Evolutionary conservation across 2,113 vertebrate genomes (phyloP), one percentile per base, ranked within the genome.

Genomic region (Spea bombifrons): DNA sequence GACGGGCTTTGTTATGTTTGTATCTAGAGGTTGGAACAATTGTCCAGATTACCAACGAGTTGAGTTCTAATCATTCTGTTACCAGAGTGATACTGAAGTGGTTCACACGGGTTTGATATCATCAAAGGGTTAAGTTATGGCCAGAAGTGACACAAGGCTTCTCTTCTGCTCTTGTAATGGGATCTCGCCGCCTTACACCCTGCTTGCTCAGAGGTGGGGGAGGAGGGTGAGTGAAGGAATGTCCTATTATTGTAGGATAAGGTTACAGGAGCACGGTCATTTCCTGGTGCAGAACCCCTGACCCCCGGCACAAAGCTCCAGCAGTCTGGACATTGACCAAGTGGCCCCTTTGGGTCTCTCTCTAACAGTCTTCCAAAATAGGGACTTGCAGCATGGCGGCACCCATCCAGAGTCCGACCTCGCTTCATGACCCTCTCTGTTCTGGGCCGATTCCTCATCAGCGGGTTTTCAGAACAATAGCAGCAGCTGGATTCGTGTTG

Each of bases 191-290:
- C 59, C 13, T 30, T 30, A 30, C 45, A 55, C 45, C 73, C 57
- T 17, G 4, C 13, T 66, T 17, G 45, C 15, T 57, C 44, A 70
- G 45, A 64, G 15, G 30, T 53, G 66, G 57, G 75, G 75, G 61
- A 61, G 67, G 67, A 15, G 47, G 47, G 67, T 43, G 5, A 49
- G 75, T 52, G 46, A 50, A 71, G 67, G 75, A 78, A 78, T 71
- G 75, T 15, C 7, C 5, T 78, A 71, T 78, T 78, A 78, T 71
- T 78, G 55, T 78, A 61, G 75, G 75, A 45, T 78, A 78, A 71
- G 59, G 67, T 71, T 78, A 50, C 75, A 50, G 67, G 67, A 70
- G 75, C 67, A 66, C 45, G 75, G 75, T 78, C 75, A 78, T 78
- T 78, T 78, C 75, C 75, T 78, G 75, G 73, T 66, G 48, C 63